Evolutionary conservation across 2,797 vertebrate species (phyloP).

Genomic region (Pangasius djambal): DNA sequence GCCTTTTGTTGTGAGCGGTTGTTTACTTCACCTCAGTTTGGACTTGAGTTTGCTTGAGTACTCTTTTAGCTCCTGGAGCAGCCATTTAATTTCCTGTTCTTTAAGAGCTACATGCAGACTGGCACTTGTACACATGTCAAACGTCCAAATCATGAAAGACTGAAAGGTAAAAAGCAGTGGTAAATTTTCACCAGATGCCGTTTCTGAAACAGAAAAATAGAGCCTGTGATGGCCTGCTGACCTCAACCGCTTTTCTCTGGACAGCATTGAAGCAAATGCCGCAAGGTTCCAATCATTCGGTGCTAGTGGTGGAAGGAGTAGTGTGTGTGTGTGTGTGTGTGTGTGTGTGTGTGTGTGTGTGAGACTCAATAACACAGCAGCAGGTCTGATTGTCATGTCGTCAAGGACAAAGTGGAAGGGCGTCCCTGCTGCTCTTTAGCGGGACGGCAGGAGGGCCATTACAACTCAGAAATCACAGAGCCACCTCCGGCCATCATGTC

Average conservation of each 20-base stretch:
- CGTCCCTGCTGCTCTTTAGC: conserved; percentile 67
- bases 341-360: conserved; percentile 23
- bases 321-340: conserved; percentile 31
- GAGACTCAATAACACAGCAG: conserved; percentile 74
- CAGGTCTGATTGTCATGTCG: conserved; percentile 71
- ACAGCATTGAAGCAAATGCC: conserved; percentile 59
- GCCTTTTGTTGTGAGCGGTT: background rate
- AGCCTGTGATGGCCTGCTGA: background rate
- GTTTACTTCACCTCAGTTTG: background rate
- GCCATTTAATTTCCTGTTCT: conserved; percentile 19
- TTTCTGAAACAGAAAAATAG: conserved; percentile 17
- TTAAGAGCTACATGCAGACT: conserved; percentile 22
- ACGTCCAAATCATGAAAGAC: conserved; percentile 15
- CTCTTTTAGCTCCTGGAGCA: background rate
- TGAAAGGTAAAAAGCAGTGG: conserved; percentile 19
- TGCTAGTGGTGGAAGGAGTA: conserved; percentile 54
- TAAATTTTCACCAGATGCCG: conserved; percentile 1
- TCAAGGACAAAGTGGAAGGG: conserved; percentile 70
- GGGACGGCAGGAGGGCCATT: conserved; percentile 67
- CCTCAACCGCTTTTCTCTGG: conserved; percentile 21
- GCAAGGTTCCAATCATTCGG: conserved; percentile 74
- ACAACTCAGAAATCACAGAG: conserved; percentile 67
- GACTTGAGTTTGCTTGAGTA: background rate
- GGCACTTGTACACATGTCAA: conserved; percentile 10
- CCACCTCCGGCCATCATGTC: conserved; percentile 67